These are phyloP conservation scores for Trichonephila inaurata DNA, from an alignment of 1,140 invertebrate species.

Conservation along the genomic window DNA sequence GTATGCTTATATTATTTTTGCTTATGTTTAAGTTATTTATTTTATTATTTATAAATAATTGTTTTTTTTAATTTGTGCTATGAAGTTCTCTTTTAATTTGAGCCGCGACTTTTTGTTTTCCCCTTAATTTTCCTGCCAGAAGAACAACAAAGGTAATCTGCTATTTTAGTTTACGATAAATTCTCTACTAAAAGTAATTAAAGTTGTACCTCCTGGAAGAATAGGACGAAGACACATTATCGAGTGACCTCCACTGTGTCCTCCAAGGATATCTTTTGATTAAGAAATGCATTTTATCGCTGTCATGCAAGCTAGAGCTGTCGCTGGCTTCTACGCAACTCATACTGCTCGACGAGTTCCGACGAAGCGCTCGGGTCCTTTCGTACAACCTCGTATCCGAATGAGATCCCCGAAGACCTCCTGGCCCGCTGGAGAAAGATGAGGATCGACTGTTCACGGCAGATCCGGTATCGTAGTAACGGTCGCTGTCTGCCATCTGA, in stretches of 20 bases:
- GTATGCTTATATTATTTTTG: too few relatives aligned
- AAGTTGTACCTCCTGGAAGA: constrained; percentile 60
- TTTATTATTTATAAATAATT: too few relatives aligned
- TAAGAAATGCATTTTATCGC: constrained; percentile 43
- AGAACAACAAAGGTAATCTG: too few relatives aligned
- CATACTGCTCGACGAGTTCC: constrained; percentile 70
- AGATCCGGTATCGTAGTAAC: constrained; percentile 69
- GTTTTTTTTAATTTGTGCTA: too few relatives aligned
- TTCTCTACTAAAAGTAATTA: not conserved
- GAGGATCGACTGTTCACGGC: constrained; percentile 64
- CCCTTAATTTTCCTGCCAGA: too few relatives aligned
- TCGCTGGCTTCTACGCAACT: constrained; percentile 74
- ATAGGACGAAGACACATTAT: constrained; percentile 71
- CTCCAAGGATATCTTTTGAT: constrained; percentile 46
- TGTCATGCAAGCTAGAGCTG: constrained; percentile 72
- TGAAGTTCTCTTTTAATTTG: too few relatives aligned
- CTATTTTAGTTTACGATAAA: too few relatives aligned
- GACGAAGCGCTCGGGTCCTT: constrained; percentile 26
- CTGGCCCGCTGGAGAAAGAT: constrained; percentile 67
- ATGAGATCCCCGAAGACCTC: constrained; percentile 65
- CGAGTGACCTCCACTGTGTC: constrained; percentile 58
- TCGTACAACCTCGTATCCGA: constrained; percentile 69
- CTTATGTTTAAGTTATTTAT: too few relatives aligned
- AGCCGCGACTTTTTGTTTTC: too few relatives aligned
- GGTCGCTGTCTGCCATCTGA: constrained; percentile 73